Evolutionary conservation across 2,888 invertebrate species (phyloP), one percentile per base, ranked within the genome.

Genomic region (Oxyteleia sp.): DNA sequence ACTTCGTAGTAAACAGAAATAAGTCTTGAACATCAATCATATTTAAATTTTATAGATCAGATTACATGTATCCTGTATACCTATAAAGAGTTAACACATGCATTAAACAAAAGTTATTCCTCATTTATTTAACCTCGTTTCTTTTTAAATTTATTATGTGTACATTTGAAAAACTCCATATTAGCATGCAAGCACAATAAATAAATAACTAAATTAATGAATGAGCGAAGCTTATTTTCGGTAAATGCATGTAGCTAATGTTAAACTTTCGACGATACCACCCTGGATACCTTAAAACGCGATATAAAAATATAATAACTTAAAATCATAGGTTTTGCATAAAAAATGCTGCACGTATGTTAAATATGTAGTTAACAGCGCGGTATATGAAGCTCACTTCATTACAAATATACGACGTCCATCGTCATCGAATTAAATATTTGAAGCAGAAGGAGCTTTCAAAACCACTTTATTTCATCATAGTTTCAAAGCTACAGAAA

Each of bases 401-500:
- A 32, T 53, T 35, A 32, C 11, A 32, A 18, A 18, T 13, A n/a
- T 32, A 18, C 32, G 23, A 32, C 11, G 2, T 16, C 1, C 35
- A 11, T 23, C 15, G 13, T 51, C 16, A 16, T 16, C 32, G 32
- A 55, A 32, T 41, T 59, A 26, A 45, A 69, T 15, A 47, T 57
- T 35, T 43, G 55, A 38, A 35, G 11, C 35, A 59, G 59, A 49
- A 59, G 35, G 13, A 15, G 32, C 16, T 55, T 59, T 59, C 71
- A 26, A 18, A 15, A 45, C 8, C 51, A 51, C 41, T 53, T 72
- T 61, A 61, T 72, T 72, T 38, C 20, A 18, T 13, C 38, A 55
- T 55, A 51, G 43, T 75, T 75, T 61, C 29, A 29, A 23, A 57
- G 32, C 61, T 29, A 38, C 47, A n/a, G 43, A 78, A 78, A 69